Percentiles rank a stretch among this genome's conserved stretches.
Evolutionary conservation across 2,113 vertebrate genomes (phyloP).

Genomic region (Cryptomyrus ogoouensis): DNA sequence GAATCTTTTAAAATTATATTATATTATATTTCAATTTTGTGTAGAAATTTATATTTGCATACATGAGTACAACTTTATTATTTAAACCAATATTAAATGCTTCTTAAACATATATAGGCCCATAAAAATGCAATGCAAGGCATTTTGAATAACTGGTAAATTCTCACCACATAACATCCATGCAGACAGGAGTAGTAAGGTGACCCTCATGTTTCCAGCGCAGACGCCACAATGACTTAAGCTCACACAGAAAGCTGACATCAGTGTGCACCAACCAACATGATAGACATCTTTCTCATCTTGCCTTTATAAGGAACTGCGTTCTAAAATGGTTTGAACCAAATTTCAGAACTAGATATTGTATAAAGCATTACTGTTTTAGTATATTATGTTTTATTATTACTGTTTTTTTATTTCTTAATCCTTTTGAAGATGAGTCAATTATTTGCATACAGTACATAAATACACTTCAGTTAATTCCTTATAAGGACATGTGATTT

Average conservation of each 20-base stretch:
- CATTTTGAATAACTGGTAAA: neutral
- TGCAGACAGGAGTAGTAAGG: neutral
- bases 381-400: neutral
- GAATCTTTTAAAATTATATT: neutral
- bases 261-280: too few relatives aligned
- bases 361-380: neutral
- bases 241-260: neutral
- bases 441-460: neutral
- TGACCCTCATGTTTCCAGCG: neutral
- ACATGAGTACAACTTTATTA: neutral
- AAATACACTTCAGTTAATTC: neutral
- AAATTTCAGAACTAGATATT: neutral
- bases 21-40: neutral
- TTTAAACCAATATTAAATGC: neutral
- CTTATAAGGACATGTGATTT: neutral
- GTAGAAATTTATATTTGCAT: neutral
- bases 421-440: neutral
- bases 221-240: neutral
- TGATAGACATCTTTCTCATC: neutral
- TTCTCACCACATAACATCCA: neutral
- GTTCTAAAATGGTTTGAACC: neutral
- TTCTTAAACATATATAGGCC: neutral
- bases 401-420: neutral
- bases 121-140: neutral
- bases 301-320: neutral